Percentiles rank a stretch among this genome's conserved stretches.
phyloP scores from a whole-genome alignment of 2,888 invertebrate genomes.

The Chaetoderma sp. region DNA sequence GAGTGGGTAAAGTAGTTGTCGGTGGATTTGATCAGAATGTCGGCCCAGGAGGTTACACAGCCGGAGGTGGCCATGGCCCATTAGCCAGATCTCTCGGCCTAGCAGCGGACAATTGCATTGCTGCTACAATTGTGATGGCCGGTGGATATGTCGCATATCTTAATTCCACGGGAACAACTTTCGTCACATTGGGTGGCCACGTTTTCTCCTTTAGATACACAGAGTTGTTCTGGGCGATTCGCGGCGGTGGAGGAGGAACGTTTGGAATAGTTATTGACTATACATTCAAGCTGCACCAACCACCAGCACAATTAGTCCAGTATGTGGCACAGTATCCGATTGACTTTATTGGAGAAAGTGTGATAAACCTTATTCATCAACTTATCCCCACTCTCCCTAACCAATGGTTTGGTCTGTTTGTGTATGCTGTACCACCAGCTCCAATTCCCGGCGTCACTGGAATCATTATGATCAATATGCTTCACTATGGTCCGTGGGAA shows the following conservation, averaged over 20 bases:
- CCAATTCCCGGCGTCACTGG: no score
- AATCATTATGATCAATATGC: neutral
- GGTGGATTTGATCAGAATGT: neutral
- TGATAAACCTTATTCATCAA: neutral
- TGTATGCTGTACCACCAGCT: no score
- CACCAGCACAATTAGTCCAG: neutral
- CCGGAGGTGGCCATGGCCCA: neutral
- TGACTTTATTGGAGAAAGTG: no score
- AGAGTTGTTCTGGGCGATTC: neutral
- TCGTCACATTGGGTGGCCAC: neutral
- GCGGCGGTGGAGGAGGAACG: conserved; percentile 1
- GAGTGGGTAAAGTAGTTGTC: no score
- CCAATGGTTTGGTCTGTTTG: neutral
- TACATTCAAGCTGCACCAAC: neutral
- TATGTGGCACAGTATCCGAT: no score
- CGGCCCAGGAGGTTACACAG: neutral
- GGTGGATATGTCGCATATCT: neutral
- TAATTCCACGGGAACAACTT: neutral
- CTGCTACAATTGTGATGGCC: neutral
- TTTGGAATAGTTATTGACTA: neutral
- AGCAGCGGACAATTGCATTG: neutral
- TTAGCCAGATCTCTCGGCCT: neutral
- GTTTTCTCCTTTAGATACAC: neutral
- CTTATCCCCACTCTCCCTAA: neutral
- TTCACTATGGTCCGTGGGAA: neutral